Conservation (phyloP, 2,113 vertebrate genomes). For the Paralichthys olivaceus region DNA sequence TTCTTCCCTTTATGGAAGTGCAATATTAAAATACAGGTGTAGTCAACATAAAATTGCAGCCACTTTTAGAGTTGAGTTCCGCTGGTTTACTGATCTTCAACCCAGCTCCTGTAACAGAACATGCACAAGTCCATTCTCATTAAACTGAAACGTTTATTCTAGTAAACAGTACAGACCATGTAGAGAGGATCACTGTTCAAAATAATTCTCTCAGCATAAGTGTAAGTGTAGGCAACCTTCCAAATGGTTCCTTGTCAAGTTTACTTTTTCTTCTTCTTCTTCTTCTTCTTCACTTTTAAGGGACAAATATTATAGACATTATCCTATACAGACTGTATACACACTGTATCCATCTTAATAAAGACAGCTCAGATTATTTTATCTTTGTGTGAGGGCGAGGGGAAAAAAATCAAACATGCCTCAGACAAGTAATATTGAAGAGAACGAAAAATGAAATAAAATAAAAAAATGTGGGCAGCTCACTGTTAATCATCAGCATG, state of each 20-base stretch:
- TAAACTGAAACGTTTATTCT: constrained; percentile 85
- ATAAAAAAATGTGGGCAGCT: constrained; percentile 10
- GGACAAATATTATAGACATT: constrained; percentile 81
- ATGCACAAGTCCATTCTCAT: constrained; percentile 23
- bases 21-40: neutral
- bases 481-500: constrained; percentile 5
- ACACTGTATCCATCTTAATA: constrained; percentile 75
- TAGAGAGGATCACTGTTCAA: constrained; percentile 81
- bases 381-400: constrained; percentile 44
- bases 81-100: neutral
- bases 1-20: too few species aligned
- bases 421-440: constrained; percentile 6
- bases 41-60: neutral
- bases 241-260: constrained; percentile 61
- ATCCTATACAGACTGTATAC: constrained; percentile 80
- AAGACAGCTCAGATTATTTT: constrained; percentile 67
- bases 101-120: neutral
- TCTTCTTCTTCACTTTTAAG: constrained; percentile 61
- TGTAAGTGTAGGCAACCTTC: constrained; percentile 38
- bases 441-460: constrained; percentile 20
- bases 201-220: constrained; percentile 68
- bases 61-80: neutral
- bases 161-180: constrained; percentile 85
- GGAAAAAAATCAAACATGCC: constrained; percentile 31
- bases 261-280: constrained; percentile 51